Percentiles rank a stretch among this genome's conserved stretches.
Evolutionary conservation across 1,140 invertebrate species (phyloP).

Genomic region (Musca vetustissima): DNA sequence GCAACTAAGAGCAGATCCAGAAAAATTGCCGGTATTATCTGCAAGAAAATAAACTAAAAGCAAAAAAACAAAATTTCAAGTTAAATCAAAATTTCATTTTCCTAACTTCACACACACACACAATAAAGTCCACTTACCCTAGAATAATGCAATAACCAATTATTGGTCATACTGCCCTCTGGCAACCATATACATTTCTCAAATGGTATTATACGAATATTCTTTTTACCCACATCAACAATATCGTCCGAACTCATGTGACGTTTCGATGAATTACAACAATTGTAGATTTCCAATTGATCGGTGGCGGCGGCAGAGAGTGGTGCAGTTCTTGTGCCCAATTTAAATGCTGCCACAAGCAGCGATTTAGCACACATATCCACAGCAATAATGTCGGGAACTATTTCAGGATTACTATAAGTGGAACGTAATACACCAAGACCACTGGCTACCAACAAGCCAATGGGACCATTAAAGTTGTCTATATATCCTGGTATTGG

Average conservation of each 20-base stretch:
- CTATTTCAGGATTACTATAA: conserved; percentile 65
- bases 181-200: conserved; percentile 72
- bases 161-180: conserved; percentile 58
- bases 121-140: conserved; percentile 45
- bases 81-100: background rate
- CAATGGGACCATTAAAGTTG: conserved; percentile 92
- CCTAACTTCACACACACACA: background rate
- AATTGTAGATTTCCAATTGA: conserved; percentile 66
- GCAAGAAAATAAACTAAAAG: conserved; percentile 43
- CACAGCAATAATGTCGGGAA: conserved; percentile 82
- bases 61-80: conserved; percentile 6
- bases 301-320: background rate
- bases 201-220: conserved; percentile 63
- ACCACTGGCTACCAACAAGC: conserved; percentile 71
- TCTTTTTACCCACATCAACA: conserved; percentile 58
- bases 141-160: conserved; percentile 59
- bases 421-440: conserved; percentile 69
- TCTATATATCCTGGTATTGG: conserved; percentile 86
- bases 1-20: conserved; percentile 52
- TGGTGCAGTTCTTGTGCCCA: conserved; percentile 48
- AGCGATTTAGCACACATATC: conserved; percentile 81
- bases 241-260: conserved; percentile 68
- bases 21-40: conserved; percentile 45
- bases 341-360: conserved; percentile 73
- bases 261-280: conserved; percentile 65